These are phyloP conservation scores for Drosophila atripex DNA, from an alignment of 2,888 invertebrate genomes.

Conservation along the genomic window DNA sequence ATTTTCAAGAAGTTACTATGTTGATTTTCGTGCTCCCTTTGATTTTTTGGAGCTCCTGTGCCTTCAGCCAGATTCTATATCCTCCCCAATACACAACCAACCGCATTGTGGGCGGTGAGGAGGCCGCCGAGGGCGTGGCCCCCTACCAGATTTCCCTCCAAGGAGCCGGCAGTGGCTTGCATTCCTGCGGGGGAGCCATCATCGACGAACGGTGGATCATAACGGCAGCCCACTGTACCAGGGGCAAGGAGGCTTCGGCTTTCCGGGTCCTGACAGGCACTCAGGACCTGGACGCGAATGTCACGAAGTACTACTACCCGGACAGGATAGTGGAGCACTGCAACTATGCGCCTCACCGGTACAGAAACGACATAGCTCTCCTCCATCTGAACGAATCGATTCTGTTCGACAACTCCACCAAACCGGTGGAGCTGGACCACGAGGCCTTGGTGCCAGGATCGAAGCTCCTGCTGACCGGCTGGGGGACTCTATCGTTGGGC, in stretches of 20 bases:
- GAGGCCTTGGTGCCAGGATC: constrained; percentile 83
- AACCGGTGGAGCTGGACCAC: constrained; percentile 84
- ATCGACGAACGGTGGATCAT: constrained; percentile 79
- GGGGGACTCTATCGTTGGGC: constrained; percentile 85
- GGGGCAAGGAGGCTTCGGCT: constrained; percentile 56
- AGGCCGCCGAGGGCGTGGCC: constrained; percentile 75
- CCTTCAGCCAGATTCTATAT: constrained; percentile 56
- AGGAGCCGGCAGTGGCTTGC: constrained; percentile 56
- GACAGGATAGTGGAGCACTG: constrained; percentile 77
- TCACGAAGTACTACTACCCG: constrained; percentile 66
- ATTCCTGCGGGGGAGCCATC: constrained; percentile 83
- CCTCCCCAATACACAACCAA: constrained; percentile 68
- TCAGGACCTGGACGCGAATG: constrained; percentile 70
- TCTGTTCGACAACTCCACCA: constrained; percentile 85
- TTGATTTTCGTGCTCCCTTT: constrained; percentile 4
- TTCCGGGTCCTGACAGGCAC: constrained; percentile 79
- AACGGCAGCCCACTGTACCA: constrained; percentile 82
- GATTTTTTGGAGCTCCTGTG: constrained; percentile 4
- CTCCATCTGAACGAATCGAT: constrained; percentile 86
- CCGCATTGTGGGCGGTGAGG: constrained; percentile 80
- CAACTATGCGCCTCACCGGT: constrained; percentile 74
- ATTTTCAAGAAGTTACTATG: constrained; percentile 30
- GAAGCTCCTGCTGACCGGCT: constrained; percentile 86
- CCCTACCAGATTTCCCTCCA: constrained; percentile 83
- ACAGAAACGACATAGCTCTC: constrained; percentile 88